Evolutionary conservation across 2,113 vertebrate genomes (phyloP).

Genomic region (Aegypius monachus): DNA sequence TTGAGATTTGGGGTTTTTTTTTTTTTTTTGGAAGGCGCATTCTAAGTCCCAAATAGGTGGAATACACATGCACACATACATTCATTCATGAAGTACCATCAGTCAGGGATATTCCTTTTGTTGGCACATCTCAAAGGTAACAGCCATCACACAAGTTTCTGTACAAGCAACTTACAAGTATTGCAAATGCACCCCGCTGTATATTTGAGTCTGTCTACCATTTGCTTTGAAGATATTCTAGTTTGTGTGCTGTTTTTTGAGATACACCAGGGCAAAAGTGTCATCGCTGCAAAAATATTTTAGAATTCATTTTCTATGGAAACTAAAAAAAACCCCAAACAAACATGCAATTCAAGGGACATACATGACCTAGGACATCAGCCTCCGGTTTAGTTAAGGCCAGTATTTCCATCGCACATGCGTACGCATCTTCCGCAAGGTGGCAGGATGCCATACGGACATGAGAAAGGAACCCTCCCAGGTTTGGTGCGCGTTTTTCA

Average conservation of each 20-base stretch:
- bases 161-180: neutral
- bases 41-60: fast-evolving
- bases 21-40: neutral
- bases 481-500: neutral
- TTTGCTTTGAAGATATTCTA: neutral
- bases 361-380: neutral
- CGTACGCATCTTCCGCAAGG: neutral
- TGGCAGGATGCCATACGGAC: neutral
- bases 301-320: neutral
- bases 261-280: neutral
- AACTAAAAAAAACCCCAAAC: neutral
- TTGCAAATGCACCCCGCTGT: neutral
- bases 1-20: fast-evolving
- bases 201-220: neutral
- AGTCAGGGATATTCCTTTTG: neutral
- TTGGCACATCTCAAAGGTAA: neutral
- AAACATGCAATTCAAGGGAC: neutral
- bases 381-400: neutral
- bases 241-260: neutral
- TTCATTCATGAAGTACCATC: neutral
- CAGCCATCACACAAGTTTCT: fast-evolving
- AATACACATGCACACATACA: neutral
- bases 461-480: neutral
- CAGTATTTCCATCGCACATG: neutral
- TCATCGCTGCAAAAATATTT: neutral